phyloP scores from a whole-genome alignment of 2,113 vertebrate genomes.

The Tragelaphus buxtoni region DNA sequence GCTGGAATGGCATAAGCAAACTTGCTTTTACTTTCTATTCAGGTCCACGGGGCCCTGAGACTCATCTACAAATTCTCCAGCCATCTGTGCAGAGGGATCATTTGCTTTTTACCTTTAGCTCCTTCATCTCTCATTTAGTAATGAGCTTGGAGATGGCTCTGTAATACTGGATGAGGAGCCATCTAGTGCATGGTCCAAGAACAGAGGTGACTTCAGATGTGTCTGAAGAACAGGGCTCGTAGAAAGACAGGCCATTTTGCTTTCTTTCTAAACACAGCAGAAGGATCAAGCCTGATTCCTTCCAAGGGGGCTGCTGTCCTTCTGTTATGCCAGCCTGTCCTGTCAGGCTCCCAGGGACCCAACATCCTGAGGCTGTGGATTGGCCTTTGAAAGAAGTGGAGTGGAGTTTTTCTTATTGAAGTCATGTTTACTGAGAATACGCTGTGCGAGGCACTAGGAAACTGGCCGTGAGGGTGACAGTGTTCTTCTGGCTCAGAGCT shows the following conservation, averaged over 20 bases:
- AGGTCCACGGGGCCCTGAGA: not conserved
- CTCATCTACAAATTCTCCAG: not conserved
- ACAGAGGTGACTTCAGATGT: not conserved
- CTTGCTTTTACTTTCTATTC: not conserved
- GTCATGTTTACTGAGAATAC: not conserved
- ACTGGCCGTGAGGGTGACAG: fast-evolving
- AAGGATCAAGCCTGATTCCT: fast-evolving
- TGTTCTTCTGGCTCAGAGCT: not conserved
- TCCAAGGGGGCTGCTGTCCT: fast-evolving
- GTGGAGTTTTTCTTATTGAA: not conserved
- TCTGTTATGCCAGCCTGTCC: not conserved
- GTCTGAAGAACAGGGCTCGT: not conserved
- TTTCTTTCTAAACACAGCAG: not conserved
- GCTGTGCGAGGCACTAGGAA: fast-evolving
- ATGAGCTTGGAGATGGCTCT: not conserved
- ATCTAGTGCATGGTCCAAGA: not conserved
- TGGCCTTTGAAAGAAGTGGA: not conserved
- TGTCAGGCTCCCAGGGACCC: not conserved
- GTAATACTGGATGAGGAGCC: not conserved
- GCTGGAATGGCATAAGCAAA: not conserved
- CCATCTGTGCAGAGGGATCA: not conserved
- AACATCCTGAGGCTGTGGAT: not conserved
- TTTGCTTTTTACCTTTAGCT: not conserved
- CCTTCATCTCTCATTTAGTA: not conserved
- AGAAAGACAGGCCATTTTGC: not conserved